phyloP scores from a whole-genome alignment of 2,888 invertebrate species.

The Sturmia bella region DNA sequence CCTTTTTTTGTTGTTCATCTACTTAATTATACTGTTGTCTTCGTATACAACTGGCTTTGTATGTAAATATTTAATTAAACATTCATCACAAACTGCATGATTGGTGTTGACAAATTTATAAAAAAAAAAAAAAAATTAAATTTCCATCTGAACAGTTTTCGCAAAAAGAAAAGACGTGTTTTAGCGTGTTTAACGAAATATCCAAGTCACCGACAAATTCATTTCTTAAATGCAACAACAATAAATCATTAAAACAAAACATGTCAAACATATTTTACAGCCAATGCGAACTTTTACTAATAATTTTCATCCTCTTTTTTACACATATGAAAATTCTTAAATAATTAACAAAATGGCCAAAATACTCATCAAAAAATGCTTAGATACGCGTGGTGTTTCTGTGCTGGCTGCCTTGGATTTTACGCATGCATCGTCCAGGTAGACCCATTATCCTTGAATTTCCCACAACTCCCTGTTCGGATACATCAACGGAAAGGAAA shows the following conservation, averaged over 20 bases:
- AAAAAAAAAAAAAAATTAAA: conserved; percentile 17
- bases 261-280: background rate
- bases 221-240: conserved; percentile 14
- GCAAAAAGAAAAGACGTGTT: background rate
- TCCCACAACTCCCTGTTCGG: conserved; percentile 83
- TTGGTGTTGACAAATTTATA: conserved; percentile 31
- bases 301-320: conserved; percentile 50
- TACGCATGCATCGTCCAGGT: conserved; percentile 93
- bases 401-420: conserved; percentile 97
- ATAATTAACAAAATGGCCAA: conserved; percentile 8
- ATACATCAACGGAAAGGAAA: conserved; percentile 86
- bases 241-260: conserved; percentile 33
- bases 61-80: conserved; percentile 26
- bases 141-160: background rate
- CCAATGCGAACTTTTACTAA: conserved; percentile 36
- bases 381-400: conserved; percentile 96
- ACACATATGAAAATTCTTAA: conserved; percentile 36
- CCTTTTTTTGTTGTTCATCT: conserved; percentile 8
- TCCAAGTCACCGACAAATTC: conserved; percentile 19
- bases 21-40: background rate
- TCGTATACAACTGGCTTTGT: background rate
- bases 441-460: conserved; percentile 83
- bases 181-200: background rate
- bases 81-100: conserved; percentile 25
- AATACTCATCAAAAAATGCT: conserved; percentile 22